Base-by-base conservation (phyloP, 1,140 invertebrate species). In the Pseudomyrmex gracilis region DNA sequence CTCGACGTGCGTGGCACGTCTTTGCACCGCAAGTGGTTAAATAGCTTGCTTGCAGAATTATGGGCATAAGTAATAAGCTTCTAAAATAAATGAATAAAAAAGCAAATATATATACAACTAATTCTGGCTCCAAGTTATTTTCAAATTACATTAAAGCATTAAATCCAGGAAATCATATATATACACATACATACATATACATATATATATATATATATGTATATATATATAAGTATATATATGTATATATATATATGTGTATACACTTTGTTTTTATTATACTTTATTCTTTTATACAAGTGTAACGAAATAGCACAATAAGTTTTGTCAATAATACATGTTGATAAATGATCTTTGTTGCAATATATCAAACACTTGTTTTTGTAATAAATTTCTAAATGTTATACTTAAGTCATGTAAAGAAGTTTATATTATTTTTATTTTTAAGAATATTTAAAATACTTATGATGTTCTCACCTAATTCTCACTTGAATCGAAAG, bases 321-420 rank as follows among this genome's bases (percentile, higher is more conserved):
- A 58, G 7, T 77, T 57, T 55, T 68, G 47, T 68, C 66, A 22
- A 10, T 15, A 68, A 57, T 55, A 78, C 10, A 70, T 67, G 24
- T 1, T 53, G 13, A 77, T 45, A 7, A 55, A 34, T 24, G 22
- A 57, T 45, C 34, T 58, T 78, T 13, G 61, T 78, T 68, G 43
- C 20, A 47, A 77, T 53, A 49, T 60, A 61, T 61, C 45, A 61
- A 47, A 13, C n/a, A 67, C 45, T 22, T 58, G 51, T 57, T 68
- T 68, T 68, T 58, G 20, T 47, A 68, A 74, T 73, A 82, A 57
- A 70, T 34, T 58, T 68, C 2, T 47, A n/a, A 22, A 63, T 77
- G 4, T 58, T 9, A 49, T 47, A 70, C 57, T 70, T 68, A 24
- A 70, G 5, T 68, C 8, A 34, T 0, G n/a, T 0, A 60, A 78